Evolutionary conservation across 2,113 vertebrate species (phyloP).

Genomic region (Probosciger aterrimus): DNA sequence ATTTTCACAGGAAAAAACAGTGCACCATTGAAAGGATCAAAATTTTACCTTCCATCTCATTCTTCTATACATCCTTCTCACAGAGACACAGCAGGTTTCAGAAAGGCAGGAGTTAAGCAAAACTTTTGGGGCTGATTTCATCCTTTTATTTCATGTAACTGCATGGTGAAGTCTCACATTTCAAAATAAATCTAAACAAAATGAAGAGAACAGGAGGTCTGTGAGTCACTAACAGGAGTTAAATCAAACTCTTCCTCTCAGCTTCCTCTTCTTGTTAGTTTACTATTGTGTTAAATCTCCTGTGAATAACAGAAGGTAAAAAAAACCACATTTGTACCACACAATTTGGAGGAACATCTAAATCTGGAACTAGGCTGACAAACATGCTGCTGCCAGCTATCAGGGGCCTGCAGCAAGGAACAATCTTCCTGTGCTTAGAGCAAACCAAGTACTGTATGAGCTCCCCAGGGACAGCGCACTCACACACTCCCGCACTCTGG

Average conservation of each 20-base stretch:
- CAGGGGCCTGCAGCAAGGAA: not conserved
- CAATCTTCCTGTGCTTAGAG: not conserved
- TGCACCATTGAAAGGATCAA: not conserved
- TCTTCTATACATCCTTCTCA: not conserved
- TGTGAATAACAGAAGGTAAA: not conserved
- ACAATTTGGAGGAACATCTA: not conserved
- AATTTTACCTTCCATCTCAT: not conserved
- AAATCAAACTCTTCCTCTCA: not conserved
- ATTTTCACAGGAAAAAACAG: not conserved
- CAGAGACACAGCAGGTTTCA: not conserved
- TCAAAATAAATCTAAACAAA: not conserved
- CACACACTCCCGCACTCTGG: accelerated
- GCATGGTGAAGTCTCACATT: not conserved
- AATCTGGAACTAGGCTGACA: not conserved
- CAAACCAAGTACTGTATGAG: not conserved
- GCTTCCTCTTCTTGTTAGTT: not conserved
- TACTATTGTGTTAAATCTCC: not conserved
- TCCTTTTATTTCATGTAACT: not conserved
- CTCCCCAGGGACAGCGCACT: accelerated
- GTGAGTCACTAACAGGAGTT: not conserved
- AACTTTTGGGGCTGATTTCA: not conserved
- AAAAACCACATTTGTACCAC: not conserved
- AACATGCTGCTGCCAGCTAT: accelerated
- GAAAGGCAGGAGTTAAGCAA: not conserved
- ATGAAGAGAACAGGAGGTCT: not conserved